phyloP scores from a whole-genome alignment of 37 sponge, comb jelly and placozoan genomes.

The Mnemiopsis leidyi region DNA sequence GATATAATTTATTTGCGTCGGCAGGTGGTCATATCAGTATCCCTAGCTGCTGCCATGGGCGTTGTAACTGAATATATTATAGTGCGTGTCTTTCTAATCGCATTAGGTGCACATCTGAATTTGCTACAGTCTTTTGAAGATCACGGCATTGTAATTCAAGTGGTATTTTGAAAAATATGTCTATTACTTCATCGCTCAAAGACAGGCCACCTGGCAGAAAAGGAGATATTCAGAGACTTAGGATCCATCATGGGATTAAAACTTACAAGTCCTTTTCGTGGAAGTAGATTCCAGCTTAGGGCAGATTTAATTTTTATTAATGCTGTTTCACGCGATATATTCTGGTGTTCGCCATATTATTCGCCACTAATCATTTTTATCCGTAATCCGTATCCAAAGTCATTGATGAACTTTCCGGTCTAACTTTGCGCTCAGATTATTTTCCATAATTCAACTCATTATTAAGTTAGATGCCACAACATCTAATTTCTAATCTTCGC shows the following conservation, averaged over 20 bases:
- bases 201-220: not conserved
- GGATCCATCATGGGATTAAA: not conserved
- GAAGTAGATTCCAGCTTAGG: too few relatives aligned
- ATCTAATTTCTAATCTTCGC: too few relatives aligned
- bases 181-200: not conserved
- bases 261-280: too few relatives aligned
- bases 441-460: too few relatives aligned
- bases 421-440: too few relatives aligned
- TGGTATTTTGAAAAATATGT: not conserved
- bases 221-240: not conserved
- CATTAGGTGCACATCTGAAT: not conserved
- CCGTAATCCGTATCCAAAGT: not conserved
- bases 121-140: not conserved
- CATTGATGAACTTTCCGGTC: not conserved
- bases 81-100: not conserved
- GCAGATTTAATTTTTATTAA: too few relatives aligned
- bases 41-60: not conserved
- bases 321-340: too few relatives aligned
- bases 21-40: not conserved
- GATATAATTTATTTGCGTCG: not conserved
- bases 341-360: not conserved
- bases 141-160: not conserved
- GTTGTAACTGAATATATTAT: not conserved
- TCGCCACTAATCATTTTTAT: not conserved
- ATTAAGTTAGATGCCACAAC: too few relatives aligned